phyloP scores from a whole-genome alignment of 2,797 vertebrate species.

The Pristis pectinata region DNA sequence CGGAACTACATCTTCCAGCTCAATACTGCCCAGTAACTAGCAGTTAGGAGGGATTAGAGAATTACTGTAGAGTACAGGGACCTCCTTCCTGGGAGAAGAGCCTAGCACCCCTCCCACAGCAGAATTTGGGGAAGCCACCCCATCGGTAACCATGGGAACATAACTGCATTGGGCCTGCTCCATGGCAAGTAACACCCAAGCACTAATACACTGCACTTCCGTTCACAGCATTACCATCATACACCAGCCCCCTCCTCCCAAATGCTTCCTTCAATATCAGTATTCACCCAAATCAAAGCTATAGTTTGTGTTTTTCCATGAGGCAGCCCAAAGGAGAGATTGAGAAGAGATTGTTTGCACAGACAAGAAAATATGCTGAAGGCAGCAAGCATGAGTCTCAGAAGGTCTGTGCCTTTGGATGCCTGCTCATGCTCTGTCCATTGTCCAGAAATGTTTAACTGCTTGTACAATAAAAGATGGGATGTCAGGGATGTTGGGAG shows the following conservation, averaged over 20 bases:
- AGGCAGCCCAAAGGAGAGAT: too few species aligned
- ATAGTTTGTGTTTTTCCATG: too few species aligned
- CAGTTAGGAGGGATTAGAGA: not conserved
- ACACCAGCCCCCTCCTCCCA: not conserved
- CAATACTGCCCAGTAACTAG: not conserved
- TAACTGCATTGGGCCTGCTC: not conserved
- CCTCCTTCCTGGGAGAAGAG: not conserved
- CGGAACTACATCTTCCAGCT: too few species aligned
- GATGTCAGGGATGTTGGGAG: too few species aligned
- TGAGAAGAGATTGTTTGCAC: too few species aligned
- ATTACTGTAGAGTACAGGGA: not conserved
- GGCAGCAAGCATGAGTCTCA: too few species aligned
- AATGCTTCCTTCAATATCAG: not conserved
- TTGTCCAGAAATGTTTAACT: too few species aligned
- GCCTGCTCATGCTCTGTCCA: too few species aligned
- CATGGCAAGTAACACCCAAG: too few species aligned
- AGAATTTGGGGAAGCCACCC: not conserved
- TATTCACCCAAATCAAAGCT: not conserved
- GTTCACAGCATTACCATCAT: not conserved
- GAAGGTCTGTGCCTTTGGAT: too few species aligned
- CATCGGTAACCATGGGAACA: not conserved
- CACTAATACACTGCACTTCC: not conserved
- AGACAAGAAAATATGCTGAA: too few species aligned
- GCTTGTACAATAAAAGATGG: too few species aligned
- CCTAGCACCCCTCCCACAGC: not conserved